These are phyloP conservation scores for Rhadinocentrus ornatus DNA, from an alignment of 2,797 vertebrate genomes.

Conservation along the genomic window DNA sequence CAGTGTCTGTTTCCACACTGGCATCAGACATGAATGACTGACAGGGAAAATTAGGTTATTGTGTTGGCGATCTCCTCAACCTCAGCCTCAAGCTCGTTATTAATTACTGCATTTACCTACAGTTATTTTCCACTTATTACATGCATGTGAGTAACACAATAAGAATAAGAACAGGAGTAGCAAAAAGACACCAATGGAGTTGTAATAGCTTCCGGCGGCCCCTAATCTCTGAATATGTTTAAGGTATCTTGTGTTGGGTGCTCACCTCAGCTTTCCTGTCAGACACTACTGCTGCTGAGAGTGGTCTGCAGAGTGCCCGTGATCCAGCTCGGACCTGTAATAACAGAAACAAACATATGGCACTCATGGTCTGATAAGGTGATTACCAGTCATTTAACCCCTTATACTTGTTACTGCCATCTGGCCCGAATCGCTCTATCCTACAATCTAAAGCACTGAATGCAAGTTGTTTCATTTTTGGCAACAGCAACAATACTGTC, in stretches of 20 bases:
- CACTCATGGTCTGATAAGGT: slow-evolving; percentile 1
- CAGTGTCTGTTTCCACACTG: too few relatives aligned
- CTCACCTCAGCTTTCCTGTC: slow-evolving; percentile 87
- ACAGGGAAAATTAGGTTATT: too few relatives aligned
- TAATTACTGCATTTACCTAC: not conserved
- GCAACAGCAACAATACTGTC: not conserved
- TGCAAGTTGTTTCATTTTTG: not conserved
- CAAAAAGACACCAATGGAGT: not conserved
- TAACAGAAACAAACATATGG: too few relatives aligned
- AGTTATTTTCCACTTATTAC: not conserved
- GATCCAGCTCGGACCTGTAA: slow-evolving; percentile 87
- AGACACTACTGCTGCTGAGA: slow-evolving; percentile 85
- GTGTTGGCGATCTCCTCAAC: too few relatives aligned
- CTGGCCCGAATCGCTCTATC: not conserved
- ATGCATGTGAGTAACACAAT: not conserved
- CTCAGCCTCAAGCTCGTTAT: not conserved
- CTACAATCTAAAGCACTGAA: not conserved
- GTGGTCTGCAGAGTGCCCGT: slow-evolving; percentile 85
- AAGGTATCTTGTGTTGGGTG: fast-evolving
- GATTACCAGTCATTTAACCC: not conserved
- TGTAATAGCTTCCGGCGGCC: not conserved
- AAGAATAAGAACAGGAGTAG: too few relatives aligned
- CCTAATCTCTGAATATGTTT: not conserved
- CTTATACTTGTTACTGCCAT: not conserved
- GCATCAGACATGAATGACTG: too few relatives aligned